Percentiles rank a stretch among this genome's conserved stretches.
Evolutionary conservation across 2,113 vertebrate species (phyloP).

Genomic region (Accipiter cooperii): DNA sequence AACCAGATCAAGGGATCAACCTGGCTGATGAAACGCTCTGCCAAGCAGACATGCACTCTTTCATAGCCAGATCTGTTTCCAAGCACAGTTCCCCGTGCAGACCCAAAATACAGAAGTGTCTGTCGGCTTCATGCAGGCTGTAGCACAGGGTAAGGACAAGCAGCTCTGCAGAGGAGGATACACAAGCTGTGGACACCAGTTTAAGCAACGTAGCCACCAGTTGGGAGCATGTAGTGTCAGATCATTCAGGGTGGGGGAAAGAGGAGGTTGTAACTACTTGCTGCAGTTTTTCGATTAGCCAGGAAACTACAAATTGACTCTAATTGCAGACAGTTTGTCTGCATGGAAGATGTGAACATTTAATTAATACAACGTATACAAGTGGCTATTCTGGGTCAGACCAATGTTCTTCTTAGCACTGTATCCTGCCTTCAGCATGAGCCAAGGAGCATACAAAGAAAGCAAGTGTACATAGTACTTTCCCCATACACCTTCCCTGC

Average conservation of each 20-base stretch:
- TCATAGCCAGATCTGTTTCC: neutral
- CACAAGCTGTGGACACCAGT: neutral
- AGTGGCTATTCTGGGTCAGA: neutral
- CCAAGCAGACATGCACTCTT: no score
- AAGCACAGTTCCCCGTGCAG: neutral
- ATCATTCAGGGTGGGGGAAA: neutral
- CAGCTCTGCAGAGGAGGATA: neutral
- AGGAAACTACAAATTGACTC: conserved; percentile 1
- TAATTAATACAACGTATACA: neutral
- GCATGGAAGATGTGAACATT: neutral
- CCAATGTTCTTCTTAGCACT: neutral
- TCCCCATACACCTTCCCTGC: neutral
- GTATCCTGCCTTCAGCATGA: neutral
- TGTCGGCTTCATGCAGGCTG: neutral
- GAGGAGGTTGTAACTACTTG: neutral
- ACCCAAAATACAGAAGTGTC: neutral
- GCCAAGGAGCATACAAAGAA: neutral
- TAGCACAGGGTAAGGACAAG: neutral
- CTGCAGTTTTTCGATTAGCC: neutral
- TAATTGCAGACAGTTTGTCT: conserved; percentile 15
- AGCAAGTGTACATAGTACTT: neutral
- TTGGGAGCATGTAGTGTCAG: neutral
- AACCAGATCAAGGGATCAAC: neutral
- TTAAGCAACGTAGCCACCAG: neutral
- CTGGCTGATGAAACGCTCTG: neutral